A percentile compares a stretch with the other conserved stretches of the same genome.
Evolutionary conservation across 2,888 invertebrate species (phyloP).

Genomic region (Metallyticus violacea): DNA sequence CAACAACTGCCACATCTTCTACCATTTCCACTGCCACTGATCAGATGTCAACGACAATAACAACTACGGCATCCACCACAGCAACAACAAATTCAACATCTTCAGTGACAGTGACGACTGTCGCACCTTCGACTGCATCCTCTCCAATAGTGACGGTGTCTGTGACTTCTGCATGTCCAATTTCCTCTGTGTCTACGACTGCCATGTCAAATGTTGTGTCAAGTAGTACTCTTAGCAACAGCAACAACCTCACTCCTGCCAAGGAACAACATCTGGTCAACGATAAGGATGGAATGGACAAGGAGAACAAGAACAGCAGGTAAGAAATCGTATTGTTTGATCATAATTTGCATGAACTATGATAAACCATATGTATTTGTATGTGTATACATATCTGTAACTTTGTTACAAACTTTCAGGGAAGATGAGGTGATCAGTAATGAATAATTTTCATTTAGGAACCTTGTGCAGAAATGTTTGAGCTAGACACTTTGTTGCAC

Average conservation of each 20-base stretch:
- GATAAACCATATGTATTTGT: too few species aligned
- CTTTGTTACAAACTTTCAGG: too few species aligned
- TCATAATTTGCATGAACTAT: neutral
- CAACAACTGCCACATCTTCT: constrained; percentile 16
- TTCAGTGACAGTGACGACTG: constrained; percentile 30
- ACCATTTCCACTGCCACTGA: constrained; percentile 1
- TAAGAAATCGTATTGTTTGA: neutral
- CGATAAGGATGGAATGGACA: constrained; percentile 17
- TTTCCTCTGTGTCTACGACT: constrained; percentile 6
- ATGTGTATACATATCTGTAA: too few species aligned
- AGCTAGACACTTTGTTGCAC: too few species aligned
- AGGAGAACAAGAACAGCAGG: constrained; percentile 21
- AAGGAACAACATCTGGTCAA: constrained; percentile 15
- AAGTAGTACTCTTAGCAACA: constrained; percentile 21
- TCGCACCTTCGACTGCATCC: constrained; percentile 29
- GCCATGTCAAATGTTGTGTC: constrained; percentile 9
- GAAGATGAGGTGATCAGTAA: too few species aligned
- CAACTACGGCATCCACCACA: constrained; percentile 39
- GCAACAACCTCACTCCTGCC: constrained; percentile 15
- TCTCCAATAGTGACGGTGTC: constrained; percentile 3
- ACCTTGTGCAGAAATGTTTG: too few species aligned
- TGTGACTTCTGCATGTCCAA: constrained; percentile 8
- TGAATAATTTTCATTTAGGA: too few species aligned
- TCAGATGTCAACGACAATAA: constrained; percentile 38
- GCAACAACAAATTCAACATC: constrained; percentile 39